Evolutionary conservation across 2,888 invertebrate genomes (phyloP).

Genomic region (Dasysyrphus tricinctus): DNA sequence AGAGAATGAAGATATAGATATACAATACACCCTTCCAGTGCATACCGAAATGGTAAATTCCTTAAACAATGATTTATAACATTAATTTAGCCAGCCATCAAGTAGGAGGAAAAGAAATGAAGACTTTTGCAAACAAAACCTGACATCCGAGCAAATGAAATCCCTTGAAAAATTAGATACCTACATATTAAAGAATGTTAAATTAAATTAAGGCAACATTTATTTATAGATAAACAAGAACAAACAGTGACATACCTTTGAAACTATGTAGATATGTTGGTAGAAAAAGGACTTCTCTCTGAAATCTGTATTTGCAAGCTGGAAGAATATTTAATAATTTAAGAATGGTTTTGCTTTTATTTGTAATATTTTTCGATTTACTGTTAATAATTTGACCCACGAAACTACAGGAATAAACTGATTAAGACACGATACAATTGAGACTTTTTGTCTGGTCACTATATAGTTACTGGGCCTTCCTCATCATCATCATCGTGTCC

Average conservation of each 20-base stretch:
- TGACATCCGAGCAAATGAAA: conserved; percentile 10
- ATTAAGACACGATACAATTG: too few species aligned
- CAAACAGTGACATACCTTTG: not conserved
- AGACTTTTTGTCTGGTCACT: too few species aligned
- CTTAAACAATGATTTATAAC: conserved; percentile 53
- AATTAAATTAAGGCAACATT: conserved; percentile 12
- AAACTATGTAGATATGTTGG: too few species aligned
- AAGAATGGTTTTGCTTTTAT: too few species aligned
- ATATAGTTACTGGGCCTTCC: too few species aligned
- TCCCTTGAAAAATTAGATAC: conserved; percentile 25
- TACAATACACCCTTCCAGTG: conserved; percentile 25
- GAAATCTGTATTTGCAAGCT: not conserved
- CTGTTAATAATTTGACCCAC: too few species aligned
- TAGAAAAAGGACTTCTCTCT: not conserved
- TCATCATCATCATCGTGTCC: too few species aligned
- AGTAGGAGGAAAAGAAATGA: conserved; percentile 5
- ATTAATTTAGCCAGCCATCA: conserved; percentile 41
- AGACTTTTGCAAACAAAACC: conserved; percentile 16
- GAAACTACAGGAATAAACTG: too few species aligned
- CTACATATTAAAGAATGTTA: conserved; percentile 11
- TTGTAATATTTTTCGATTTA: too few species aligned
- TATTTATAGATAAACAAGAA: not conserved
- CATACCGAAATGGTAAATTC: conserved; percentile 24
- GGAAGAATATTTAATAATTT: not conserved
- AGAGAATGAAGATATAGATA: not conserved